Conservation (phyloP, 2,797 vertebrate genomes). For the Distichodus sexfasciatus region DNA sequence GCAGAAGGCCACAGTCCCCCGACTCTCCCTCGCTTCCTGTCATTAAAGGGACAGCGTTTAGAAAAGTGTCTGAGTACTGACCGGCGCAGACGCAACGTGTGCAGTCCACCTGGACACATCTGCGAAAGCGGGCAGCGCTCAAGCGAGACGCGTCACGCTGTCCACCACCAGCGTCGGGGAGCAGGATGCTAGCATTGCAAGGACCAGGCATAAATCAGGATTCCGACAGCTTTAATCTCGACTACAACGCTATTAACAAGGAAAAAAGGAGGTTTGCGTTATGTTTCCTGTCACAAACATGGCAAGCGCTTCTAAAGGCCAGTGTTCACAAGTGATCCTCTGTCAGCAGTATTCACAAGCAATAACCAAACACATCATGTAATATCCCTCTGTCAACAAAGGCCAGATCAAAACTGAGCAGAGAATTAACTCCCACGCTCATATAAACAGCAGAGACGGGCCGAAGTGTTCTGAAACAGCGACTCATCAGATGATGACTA, state of each 20-base stretch:
- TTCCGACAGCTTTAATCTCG: constrained; percentile 17
- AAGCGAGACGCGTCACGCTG: constrained; percentile 28
- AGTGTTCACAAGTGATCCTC: background rate
- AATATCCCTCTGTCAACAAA: background rate
- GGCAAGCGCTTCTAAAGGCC: background rate
- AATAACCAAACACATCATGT: background rate
- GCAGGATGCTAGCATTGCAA: constrained; percentile 9
- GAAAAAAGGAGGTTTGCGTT: constrained; percentile 15
- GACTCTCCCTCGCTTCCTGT: constrained; percentile 68
- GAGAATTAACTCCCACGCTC: background rate
- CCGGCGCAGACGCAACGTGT: constrained; percentile 53
- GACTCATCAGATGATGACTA: background rate
- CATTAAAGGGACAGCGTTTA: constrained; percentile 71
- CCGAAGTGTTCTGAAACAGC: constrained; percentile 27
- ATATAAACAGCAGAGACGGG: constrained; percentile 10
- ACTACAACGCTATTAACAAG: constrained; percentile 25
- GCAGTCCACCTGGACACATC: constrained; percentile 62
- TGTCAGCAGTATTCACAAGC: background rate
- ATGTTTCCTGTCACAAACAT: background rate
- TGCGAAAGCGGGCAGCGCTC: constrained; percentile 51
- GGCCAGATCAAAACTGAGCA: background rate
- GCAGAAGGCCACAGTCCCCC: constrained; percentile 9
- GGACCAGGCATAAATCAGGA: constrained; percentile 22
- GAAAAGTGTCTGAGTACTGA: constrained; percentile 57
- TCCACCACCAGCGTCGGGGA: constrained; percentile 1